Evolutionary conservation across 2,797 vertebrate species (phyloP).

Genomic region (Dicrostonyx torquatus): DNA sequence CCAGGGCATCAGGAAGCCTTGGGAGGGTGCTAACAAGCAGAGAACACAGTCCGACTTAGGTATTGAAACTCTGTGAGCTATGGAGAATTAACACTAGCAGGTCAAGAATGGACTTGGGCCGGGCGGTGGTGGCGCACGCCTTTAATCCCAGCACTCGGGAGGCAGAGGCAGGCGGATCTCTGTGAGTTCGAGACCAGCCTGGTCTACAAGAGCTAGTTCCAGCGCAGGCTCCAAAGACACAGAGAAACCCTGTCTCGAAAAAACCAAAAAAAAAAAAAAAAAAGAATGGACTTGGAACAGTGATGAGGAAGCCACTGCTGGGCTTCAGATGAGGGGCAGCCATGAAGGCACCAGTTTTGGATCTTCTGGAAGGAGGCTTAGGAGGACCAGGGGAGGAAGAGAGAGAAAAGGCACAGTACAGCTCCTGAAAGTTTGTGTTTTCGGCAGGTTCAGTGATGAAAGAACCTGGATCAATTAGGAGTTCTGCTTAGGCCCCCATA

Average conservation of each 20-base stretch:
- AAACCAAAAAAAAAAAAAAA: no score
- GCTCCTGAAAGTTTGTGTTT: not conserved
- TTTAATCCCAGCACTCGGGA: no score
- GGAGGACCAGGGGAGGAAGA: not conserved
- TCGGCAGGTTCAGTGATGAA: not conserved
- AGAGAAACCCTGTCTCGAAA: no score
- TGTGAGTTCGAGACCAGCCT: no score
- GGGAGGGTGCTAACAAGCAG: slow-evolving; percentile 9
- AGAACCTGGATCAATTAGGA: not conserved
- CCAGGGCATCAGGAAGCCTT: not conserved
- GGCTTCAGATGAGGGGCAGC: not conserved
- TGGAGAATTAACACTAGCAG: not conserved
- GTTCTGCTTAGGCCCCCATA: not conserved
- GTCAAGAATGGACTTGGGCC: not conserved
- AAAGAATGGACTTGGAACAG: not conserved
- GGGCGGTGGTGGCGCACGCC: no score
- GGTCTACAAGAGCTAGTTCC: no score
- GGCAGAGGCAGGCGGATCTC: no score
- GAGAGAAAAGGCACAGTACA: not conserved
- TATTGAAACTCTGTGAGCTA: not conserved
- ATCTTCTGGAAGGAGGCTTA: not conserved
- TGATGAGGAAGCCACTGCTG: not conserved
- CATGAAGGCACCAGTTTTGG: not conserved
- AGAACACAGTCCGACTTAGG: not conserved
- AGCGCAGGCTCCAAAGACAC: no score